Conservation (phyloP, 2,113 vertebrate species). For the Boulengeromyrus knoepffleri region DNA sequence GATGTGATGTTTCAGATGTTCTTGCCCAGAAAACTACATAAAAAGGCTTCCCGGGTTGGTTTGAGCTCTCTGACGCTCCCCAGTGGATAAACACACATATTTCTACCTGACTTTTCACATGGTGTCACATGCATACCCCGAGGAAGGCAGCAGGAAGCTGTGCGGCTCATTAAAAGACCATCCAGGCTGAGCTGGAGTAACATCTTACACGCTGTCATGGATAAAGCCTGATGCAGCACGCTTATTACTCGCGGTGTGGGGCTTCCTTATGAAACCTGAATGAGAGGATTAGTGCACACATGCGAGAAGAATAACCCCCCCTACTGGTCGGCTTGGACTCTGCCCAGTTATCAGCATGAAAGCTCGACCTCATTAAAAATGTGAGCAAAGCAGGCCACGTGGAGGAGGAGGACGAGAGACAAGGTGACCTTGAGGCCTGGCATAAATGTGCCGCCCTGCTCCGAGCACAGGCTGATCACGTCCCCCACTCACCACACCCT, state of each 20-base stretch:
- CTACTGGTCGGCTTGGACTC: background rate
- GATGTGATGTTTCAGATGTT: background rate
- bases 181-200: background rate
- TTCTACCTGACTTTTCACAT: background rate
- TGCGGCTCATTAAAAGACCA: background rate
- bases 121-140: background rate
- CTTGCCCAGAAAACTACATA: background rate
- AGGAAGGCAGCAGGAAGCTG: background rate
- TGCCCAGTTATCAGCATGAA: background rate
- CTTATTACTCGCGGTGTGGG: background rate
- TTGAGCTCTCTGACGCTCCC: background rate
- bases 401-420: background rate
- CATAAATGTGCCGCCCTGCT: background rate
- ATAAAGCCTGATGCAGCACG: background rate
- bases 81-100: background rate
- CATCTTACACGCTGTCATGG: background rate
- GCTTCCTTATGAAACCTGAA: background rate
- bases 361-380: slow-evolving; percentile 9
- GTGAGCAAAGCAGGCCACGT: background rate
- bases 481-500: background rate
- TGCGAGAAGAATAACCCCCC: background rate
- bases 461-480: background rate
- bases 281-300: slow-evolving; percentile 9
- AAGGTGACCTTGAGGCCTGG: slow-evolving; percentile 20
- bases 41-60: background rate